Base-by-base conservation (phyloP, 2,888 invertebrate species). In the Eilema griseolum region DNA sequence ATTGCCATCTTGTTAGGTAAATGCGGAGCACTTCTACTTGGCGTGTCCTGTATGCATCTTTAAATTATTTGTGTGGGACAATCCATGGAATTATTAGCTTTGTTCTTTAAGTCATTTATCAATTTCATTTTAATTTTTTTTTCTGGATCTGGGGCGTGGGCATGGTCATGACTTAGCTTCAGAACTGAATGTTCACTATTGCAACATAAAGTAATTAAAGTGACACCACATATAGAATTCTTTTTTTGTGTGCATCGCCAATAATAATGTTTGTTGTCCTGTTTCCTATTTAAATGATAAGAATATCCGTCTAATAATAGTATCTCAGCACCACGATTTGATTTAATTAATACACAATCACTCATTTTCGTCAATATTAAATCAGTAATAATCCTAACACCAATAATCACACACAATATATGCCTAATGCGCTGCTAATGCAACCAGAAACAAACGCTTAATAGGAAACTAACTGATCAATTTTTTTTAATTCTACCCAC, bases 201-300 rank as follows among this genome's bases (percentile, higher is more conserved):
- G 31, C 31, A 31, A 31, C 31, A 31, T 31, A 31, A 31, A 7
- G 31, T 31, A 52, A n/a, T 52, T 52, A 52, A 52, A 52, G 52
- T 52, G n/a, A 52, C 52, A 52, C 52, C 52, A 52, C 52, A 52
- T 52, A 3, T 52, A 52, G 52, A 52, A 52, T 52, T 52, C 52
- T 52, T 52, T 52, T 52, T 52, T 52, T 52, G 52, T 52, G 52
- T 52, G n/a, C 52, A 52, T 52, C n/a, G 52, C 52, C 14, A 52
- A 52, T 52, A 52, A 52, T 52, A 52, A 52, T 52, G 14, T 20
- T 52, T 52, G 52, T 52, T 52, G 52, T 52, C 52, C 14, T n/a
- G n/a, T 52, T 64, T 64, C 63, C 59, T 64, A 46, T 64, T 69
- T 64, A 70, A 46, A 24, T 23, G 52, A 52, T 52, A 52, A 52